Base-by-base conservation (phyloP, 2,888 invertebrate genomes). In the Zhuqinia jingwanae region DNA sequence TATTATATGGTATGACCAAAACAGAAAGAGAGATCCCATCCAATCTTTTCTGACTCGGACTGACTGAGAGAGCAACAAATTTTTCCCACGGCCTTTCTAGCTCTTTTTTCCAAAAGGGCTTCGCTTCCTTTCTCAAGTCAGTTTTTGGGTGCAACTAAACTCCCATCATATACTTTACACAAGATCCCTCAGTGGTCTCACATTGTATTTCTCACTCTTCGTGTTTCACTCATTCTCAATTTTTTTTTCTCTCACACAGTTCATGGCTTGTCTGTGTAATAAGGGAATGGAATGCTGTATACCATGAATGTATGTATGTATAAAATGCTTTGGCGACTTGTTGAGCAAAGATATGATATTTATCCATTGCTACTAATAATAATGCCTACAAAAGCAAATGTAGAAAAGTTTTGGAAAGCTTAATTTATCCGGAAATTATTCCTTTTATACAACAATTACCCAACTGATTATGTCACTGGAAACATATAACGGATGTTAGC, bases 71-170 rank as follows among this genome's bases (percentile, higher is more conserved):
- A 76, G 58, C 76, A 56, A 65, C 76, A 87, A 87, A 87, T 36
- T 89, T 89, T 89, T 89, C 89, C 89, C 89, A 89, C 89, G 89
- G 87, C 89, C 87, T 89, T 87, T 87, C 89, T 89, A 85, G 82
- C 87, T 85, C 79, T 78, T 70, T 82, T 80, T 84, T 84, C 79
- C 50, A 73, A 81, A 85, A 81, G 77, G 88, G 85, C 79, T 84
- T 87, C 85, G 81, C 78, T 88, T 84, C 81, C 84, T 78, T 87
- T 79, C 84, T 68, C 75, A 65, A 84, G 84, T 77, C 84, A 68
- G 76, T 84, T 77, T 36, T 84, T 84, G 84, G 84, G 84, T 84
- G 84, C 84, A 84, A 84, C 84, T 77, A 65, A 77, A 84, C 84
- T 84, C 84, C 84, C 84, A 84, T 76, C 53, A 76, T 76, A 76